A percentile compares a stretch with the other conserved stretches of the same genome.
These are phyloP conservation scores for Felis chaus DNA, from an alignment of 2,113 vertebrate genomes.

Conservation along the genomic window DNA sequence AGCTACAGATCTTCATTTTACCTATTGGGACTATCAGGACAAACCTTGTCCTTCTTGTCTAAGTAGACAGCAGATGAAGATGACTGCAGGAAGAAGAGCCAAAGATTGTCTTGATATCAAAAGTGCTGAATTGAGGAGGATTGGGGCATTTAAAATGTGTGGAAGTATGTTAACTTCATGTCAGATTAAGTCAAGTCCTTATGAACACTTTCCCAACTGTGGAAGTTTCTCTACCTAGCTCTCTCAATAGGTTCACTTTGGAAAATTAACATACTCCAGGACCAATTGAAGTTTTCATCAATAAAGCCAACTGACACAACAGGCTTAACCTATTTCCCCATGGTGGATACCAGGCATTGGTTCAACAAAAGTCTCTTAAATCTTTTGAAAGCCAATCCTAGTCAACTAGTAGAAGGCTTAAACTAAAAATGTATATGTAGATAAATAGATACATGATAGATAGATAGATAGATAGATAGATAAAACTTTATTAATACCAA, in stretches of 20 bases:
- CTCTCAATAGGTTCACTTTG: slow-evolving; percentile 71
- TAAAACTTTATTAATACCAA: not conserved
- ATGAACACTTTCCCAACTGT: slow-evolving; percentile 42
- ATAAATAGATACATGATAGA: not conserved
- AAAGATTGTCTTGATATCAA: slow-evolving; percentile 7
- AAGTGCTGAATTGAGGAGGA: not conserved
- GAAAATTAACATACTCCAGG: slow-evolving; percentile 71
- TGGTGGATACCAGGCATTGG: slow-evolving; percentile 59
- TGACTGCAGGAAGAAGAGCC: not conserved
- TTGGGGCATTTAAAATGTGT: not conserved
- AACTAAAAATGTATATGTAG: not conserved
- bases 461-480: not conserved
- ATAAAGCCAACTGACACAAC: slow-evolving; percentile 79
- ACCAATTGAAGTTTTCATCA: slow-evolving; percentile 69
- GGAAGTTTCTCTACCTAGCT: slow-evolving; percentile 66
- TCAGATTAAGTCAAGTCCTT: slow-evolving; percentile 24
- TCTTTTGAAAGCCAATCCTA: slow-evolving; percentile 49
- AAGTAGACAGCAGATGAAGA: not conserved
- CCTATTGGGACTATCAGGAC: not conserved
- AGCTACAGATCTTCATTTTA: not conserved
- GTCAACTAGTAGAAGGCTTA: not conserved
- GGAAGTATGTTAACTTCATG: not conserved
- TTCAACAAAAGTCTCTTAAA: slow-evolving; percentile 61
- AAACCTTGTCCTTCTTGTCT: not conserved
- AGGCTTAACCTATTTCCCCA: slow-evolving; percentile 64